Evolutionary conservation across 2,888 invertebrate genomes (phyloP), one percentile per base, ranked within the genome.

Genomic region (Anagyrus pseudococci): DNA sequence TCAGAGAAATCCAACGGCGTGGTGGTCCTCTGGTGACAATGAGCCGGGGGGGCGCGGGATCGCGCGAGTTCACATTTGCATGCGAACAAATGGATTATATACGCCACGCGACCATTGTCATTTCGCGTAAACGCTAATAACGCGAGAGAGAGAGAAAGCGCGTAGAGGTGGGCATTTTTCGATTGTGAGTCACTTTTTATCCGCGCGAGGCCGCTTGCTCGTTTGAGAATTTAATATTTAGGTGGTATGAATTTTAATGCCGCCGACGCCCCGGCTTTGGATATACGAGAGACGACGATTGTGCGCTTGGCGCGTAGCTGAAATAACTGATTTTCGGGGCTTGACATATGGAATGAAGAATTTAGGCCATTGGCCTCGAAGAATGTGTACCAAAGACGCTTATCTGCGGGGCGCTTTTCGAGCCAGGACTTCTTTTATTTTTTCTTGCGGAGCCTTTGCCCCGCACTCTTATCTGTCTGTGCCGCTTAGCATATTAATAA

Each of bases 1-100:
- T 70, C 70, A 69, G 77, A 73, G 77, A 77, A 77, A 77, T 71
- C 69, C n/a, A 65, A 68, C 67, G 41, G 40, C 60, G 47, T 50
- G 58, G 58, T 64, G 47, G n/a, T n/a, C n/a, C n/a, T n/a, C n/a
- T n/a, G n/a, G n/a, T n/a, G n/a, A n/a, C n/a, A n/a, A n/a, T n/a
- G n/a, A n/a, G n/a, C n/a, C n/a, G n/a, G n/a, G n/a, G n/a, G n/a
- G n/a, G n/a, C n/a, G n/a, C n/a, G n/a, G n/a, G n/a, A n/a, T n/a
- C n/a, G n/a, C n/a, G n/a, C n/a, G n/a, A n/a, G n/a, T n/a, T 50
- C 26, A 6, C 29, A 54, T 64, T 64, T 57, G 43, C 64, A 61
- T 57, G 43, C 37, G 41, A 25, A 54, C 56, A 61, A 60, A 44
- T 37, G 37, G 52, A 46, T 43, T 52, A 41, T 47, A 6, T n/a